These are phyloP conservation scores for Denticeps clupeoides DNA, from an alignment of 2,797 vertebrate species.

Conservation along the genomic window DNA sequence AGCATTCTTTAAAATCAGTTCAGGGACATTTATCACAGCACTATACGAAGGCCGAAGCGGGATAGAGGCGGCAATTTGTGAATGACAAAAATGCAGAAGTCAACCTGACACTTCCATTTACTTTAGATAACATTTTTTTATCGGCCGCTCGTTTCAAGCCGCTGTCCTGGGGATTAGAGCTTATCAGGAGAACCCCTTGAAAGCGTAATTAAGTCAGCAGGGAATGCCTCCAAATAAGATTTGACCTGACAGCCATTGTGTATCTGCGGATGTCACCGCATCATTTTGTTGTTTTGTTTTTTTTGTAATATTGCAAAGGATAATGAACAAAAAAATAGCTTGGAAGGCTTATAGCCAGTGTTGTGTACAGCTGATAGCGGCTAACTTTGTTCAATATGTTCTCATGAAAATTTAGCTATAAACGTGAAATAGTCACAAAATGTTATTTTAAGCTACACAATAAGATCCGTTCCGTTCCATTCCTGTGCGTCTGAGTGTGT, in stretches of 20 bases:
- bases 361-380: too few species aligned
- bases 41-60: not conserved
- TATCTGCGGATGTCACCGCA: not conserved
- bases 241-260: constrained; percentile 7
- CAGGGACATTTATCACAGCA: not conserved
- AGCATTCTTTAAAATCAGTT: too few species aligned
- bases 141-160: constrained; percentile 12
- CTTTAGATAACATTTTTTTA: constrained; percentile 24
- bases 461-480: too few species aligned
- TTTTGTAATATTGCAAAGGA: not conserved
- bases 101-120: constrained; percentile 23
- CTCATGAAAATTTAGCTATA: too few species aligned
- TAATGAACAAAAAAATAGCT: too few species aligned
- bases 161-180: constrained; percentile 19
- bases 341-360: too few species aligned
- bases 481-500: too few species aligned
- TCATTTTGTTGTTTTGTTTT: not conserved
- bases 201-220: constrained; percentile 25
- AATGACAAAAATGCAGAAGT: constrained; percentile 11
- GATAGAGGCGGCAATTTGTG: constrained; percentile 4
- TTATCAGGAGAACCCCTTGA: constrained; percentile 22
- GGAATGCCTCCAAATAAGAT: constrained; percentile 20
- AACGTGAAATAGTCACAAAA: too few species aligned
- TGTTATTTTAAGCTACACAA: too few species aligned
- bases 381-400: too few species aligned